Evolutionary conservation across 2,797 vertebrate genomes (phyloP).

Genomic region (Clamator glandarius): DNA sequence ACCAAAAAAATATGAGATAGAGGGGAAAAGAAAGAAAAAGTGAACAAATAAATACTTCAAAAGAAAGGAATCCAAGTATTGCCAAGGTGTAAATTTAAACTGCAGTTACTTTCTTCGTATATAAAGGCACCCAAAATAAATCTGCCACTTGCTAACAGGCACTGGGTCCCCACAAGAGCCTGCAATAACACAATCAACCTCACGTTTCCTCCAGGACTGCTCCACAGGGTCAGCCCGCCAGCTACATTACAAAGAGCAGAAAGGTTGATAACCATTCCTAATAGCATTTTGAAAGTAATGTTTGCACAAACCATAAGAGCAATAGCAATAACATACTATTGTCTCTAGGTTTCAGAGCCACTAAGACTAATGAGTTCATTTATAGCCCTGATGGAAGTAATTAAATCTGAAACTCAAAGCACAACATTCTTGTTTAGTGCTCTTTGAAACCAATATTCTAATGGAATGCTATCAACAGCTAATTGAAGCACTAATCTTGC

Average conservation of each 20-base stretch:
- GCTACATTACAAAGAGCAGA: neutral
- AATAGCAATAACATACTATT: conserved; percentile 70
- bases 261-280: neutral
- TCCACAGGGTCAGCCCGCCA: neutral
- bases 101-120: too few relatives aligned
- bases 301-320: conserved; percentile 48
- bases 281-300: neutral
- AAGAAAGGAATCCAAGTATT: neutral
- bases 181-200: neutral
- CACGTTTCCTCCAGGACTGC: neutral
- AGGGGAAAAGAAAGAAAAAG: neutral
- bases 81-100: neutral
- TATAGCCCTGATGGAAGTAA: conserved; percentile 80
- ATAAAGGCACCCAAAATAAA: neutral
- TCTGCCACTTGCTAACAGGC: neutral
- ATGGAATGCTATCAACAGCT: conserved; percentile 77
- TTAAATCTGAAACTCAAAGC: conserved; percentile 80
- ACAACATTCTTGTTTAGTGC: conserved; percentile 79
- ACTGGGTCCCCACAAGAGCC: neutral
- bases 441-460: conserved; percentile 79
- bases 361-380: conserved; percentile 79
- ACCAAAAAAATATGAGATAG: neutral
- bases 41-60: neutral
- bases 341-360: conserved; percentile 71
- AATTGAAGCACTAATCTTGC: conserved; percentile 78